phyloP scores from a whole-genome alignment of 1,140 invertebrate genomes.

The Vollenhovia emeryi region DNA sequence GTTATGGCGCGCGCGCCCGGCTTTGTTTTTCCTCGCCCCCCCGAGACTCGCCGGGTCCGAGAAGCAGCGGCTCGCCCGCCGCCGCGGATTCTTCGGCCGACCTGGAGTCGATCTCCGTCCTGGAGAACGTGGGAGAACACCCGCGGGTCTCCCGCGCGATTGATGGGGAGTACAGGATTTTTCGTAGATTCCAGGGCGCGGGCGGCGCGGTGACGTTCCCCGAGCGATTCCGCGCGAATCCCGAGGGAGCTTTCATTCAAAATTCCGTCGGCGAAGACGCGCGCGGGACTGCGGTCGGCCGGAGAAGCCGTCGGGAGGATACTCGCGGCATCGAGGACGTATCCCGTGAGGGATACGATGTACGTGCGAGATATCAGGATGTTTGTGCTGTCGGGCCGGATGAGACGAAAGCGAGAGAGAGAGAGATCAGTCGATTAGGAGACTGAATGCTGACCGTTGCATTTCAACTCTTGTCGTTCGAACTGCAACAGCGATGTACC shows the following conservation, averaged over 20 bases:
- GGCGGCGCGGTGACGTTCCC: too few species aligned
- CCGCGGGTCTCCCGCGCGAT: neutral
- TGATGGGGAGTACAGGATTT: neutral
- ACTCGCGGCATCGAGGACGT: neutral
- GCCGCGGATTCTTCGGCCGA: neutral
- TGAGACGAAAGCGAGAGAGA: neutral
- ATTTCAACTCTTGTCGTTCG: neutral
- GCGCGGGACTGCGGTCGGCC: neutral
- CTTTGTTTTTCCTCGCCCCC: neutral
- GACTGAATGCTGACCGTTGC: neutral
- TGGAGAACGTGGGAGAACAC: neutral
- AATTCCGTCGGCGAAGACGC: neutral
- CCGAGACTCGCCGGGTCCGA: too few species aligned
- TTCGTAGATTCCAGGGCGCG: too few species aligned
- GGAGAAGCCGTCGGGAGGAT: neutral
- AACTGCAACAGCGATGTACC: neutral
- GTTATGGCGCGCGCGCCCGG: constrained; percentile 35
- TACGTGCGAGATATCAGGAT: neutral
- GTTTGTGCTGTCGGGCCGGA: neutral
- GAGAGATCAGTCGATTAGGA: neutral
- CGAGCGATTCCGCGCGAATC: neutral
- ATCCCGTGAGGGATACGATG: neutral
- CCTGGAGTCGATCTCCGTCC: neutral
- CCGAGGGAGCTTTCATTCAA: neutral
- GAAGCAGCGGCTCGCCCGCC: neutral